Evolutionary conservation across 2,888 invertebrate genomes (phyloP).

Genomic region (Drosophila prolongata): DNA sequence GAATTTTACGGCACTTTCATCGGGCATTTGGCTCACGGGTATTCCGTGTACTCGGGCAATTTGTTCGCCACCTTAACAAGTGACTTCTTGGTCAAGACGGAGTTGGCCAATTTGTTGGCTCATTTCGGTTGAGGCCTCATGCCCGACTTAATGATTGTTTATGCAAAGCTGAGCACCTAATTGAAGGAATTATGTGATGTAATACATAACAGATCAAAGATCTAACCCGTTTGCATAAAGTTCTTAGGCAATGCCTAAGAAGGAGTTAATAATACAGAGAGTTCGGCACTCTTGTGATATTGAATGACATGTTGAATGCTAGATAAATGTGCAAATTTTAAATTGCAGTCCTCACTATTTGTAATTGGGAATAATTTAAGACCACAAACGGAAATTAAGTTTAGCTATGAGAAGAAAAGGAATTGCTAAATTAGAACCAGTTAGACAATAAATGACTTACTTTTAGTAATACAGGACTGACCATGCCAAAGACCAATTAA

Average conservation of each 20-base stretch:
- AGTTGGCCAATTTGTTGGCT: constrained; percentile 42
- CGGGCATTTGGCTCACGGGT: constrained; percentile 22
- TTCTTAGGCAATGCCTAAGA: too few species aligned
- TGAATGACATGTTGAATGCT: background rate
- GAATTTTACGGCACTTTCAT: constrained; percentile 29
- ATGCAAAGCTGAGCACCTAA: constrained; percentile 51
- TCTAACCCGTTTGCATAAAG: background rate
- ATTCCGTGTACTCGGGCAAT: constrained; percentile 35
- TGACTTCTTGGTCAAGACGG: constrained; percentile 33
- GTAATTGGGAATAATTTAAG: background rate
- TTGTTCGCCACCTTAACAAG: constrained; percentile 36
- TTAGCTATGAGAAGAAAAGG: too few species aligned
- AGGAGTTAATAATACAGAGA: background rate
- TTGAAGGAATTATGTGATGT: constrained; percentile 27
- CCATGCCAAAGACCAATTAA: too few species aligned
- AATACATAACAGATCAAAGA: constrained; percentile 15
- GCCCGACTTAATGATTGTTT: constrained; percentile 52
- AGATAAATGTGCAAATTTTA: background rate
- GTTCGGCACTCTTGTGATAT: background rate
- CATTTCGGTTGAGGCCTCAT: constrained; percentile 17
- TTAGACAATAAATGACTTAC: too few species aligned
- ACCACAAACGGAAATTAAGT: background rate
- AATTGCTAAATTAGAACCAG: too few species aligned
- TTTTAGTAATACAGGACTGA: too few species aligned
- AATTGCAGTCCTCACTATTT: background rate